Evolutionary conservation across 2,888 invertebrate genomes (phyloP).

Genomic region (Marronus borbonicus): DNA sequence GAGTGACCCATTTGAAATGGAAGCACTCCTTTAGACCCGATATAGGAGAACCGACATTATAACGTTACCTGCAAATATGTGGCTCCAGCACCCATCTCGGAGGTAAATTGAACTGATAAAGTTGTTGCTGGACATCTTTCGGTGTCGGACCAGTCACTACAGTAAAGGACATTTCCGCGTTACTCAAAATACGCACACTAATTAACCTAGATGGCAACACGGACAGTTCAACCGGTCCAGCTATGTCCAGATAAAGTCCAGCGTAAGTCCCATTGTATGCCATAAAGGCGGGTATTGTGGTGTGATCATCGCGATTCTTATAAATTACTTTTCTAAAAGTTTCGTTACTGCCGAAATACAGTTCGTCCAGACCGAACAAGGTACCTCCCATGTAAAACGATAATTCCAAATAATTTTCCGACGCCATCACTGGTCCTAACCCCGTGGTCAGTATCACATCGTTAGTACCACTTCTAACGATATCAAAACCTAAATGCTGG

Average conservation of each 20-base stretch:
- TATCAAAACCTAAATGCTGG: conserved; percentile 58
- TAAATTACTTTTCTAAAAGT: conserved; percentile 69
- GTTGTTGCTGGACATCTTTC: conserved; percentile 67
- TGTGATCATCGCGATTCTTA: conserved; percentile 70
- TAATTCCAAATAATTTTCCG: conserved; percentile 76
- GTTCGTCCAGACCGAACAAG: conserved; percentile 75
- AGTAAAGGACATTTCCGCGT: conserved; percentile 69
- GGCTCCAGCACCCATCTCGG: conserved; percentile 70
- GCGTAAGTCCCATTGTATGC: conserved; percentile 74
- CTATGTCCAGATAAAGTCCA: conserved; percentile 73
- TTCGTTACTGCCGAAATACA: conserved; percentile 67
- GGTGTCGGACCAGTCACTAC: conserved; percentile 73
- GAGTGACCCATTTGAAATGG: too few species aligned
- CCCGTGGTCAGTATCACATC: conserved; percentile 71
- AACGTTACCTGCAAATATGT: conserved; percentile 69
- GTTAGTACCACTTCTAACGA: conserved; percentile 60
- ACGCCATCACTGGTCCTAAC: conserved; percentile 75
- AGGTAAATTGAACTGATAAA: conserved; percentile 57
- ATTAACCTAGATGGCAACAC: conserved; percentile 73
- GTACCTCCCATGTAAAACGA: conserved; percentile 72
- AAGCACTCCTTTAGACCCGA: too few species aligned
- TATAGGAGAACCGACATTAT: too few species aligned
- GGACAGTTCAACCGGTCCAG: conserved; percentile 73
- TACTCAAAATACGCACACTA: conserved; percentile 73
- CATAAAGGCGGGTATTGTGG: conserved; percentile 72